These are phyloP conservation scores for Lerema accius DNA, from an alignment of 1,140 invertebrate genomes.

Conservation along the genomic window DNA sequence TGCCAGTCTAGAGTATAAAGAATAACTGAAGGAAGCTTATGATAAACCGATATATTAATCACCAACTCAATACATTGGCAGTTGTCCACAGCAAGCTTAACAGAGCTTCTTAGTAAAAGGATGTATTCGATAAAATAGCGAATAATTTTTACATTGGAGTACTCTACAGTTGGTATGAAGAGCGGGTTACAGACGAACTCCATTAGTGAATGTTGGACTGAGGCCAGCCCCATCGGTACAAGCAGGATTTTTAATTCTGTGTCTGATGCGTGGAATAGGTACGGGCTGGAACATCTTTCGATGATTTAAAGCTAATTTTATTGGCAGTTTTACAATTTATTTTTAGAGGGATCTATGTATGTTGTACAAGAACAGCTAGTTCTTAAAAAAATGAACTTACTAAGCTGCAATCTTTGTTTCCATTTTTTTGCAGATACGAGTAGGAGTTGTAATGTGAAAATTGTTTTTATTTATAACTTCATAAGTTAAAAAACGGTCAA, in stretches of 20 bases:
- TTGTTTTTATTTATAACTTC: no score
- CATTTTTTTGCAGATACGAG: no score
- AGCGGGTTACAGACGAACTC: conserved; percentile 71
- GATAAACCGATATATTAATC: no score
- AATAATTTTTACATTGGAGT: conserved; percentile 70
- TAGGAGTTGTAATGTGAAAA: no score
- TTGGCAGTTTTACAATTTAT: no score
- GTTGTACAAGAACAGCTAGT: no score
- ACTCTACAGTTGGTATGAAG: conserved; percentile 57
- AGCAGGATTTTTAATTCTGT: conserved; percentile 45
- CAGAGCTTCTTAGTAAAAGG: conserved; percentile 61
- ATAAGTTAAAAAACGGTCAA: no score
- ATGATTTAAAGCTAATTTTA: background rate
- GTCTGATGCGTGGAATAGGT: conserved; percentile 9
- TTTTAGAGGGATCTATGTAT: no score
- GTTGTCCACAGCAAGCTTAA: conserved; percentile 35
- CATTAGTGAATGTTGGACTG: conserved; percentile 73
- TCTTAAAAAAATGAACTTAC: no score
- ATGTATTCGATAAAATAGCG: conserved; percentile 55
- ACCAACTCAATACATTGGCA: conserved; percentile 30
- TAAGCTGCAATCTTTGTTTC: no score
- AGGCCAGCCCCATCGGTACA: conserved; percentile 48
- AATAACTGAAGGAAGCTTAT: no score
- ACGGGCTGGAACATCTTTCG: conserved; percentile 6
- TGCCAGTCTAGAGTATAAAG: no score